Conservation (phyloP, 2,888 invertebrate species). For the Halictus quadricinctus region DNA sequence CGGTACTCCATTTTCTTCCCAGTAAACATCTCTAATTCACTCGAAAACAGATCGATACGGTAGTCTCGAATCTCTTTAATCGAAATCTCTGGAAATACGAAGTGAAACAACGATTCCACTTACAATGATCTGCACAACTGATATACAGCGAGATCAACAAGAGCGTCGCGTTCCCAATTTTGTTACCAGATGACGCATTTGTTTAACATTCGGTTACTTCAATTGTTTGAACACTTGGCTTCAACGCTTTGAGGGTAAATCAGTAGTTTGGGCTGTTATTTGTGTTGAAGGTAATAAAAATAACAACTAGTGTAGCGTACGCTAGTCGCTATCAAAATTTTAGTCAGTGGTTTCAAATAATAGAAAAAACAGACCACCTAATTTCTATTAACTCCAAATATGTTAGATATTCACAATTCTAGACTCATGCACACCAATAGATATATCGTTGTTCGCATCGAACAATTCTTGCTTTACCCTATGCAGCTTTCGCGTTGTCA, state of each 20-base stretch:
- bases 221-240: too few relatives aligned
- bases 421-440: not conserved
- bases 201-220: too few relatives aligned
- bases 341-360: too few relatives aligned
- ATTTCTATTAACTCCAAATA: not conserved
- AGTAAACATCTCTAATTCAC: not conserved
- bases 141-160: not conserved
- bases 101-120: not conserved
- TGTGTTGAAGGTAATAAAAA: too few relatives aligned
- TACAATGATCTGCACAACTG: not conserved
- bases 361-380: too few relatives aligned
- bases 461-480: not conserved
- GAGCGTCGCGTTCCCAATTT: too few relatives aligned
- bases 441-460: not conserved
- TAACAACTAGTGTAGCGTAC: too few relatives aligned
- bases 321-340: too few relatives aligned
- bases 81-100: not conserved
- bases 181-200: too few relatives aligned
- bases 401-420: not conserved
- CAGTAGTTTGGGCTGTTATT: too few relatives aligned
- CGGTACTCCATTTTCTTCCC: slow-evolving; percentile 9
- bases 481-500: not conserved
- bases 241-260: too few relatives aligned
- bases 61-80: not conserved
- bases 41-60: slow-evolving; percentile 5